Conservation (phyloP, 2,113 vertebrate species). For the Morone chrysops region DNA sequence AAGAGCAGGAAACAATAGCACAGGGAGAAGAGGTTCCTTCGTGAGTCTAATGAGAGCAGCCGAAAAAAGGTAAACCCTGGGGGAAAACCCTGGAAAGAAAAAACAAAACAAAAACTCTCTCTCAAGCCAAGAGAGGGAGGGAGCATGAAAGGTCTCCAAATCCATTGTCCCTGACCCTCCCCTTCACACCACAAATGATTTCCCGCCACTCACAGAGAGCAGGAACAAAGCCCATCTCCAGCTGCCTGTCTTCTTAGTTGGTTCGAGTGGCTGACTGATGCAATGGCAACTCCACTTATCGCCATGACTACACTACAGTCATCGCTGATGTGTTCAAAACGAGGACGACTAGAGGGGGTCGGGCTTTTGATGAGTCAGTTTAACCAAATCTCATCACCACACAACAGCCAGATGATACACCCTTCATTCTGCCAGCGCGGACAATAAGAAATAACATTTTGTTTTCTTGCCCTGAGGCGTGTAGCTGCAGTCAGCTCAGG, state of each 20-base stretch:
- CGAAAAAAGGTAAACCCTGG: neutral
- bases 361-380: neutral
- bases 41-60: neutral
- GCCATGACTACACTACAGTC: neutral
- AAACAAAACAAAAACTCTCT: neutral
- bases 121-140: neutral
- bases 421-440: neutral
- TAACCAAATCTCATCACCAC: neutral
- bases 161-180: constrained; percentile 23
- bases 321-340: neutral
- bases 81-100: neutral
- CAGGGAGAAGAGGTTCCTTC: neutral
- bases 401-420: neutral
- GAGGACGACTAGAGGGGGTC: neutral
- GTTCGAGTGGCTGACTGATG: constrained; percentile 13
- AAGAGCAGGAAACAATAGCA: constrained; percentile 13
- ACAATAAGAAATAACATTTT: neutral
- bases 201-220: constrained; percentile 35
- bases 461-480: neutral
- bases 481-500: neutral
- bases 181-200: constrained; percentile 18
- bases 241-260: constrained; percentile 28
- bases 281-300: neutral
- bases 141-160: constrained; percentile 6
- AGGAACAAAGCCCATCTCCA: constrained; percentile 54